Evolutionary conservation across 2,888 invertebrate genomes (phyloP), one percentile per base, ranked within the genome.

Genomic region (Tipula unca): DNA sequence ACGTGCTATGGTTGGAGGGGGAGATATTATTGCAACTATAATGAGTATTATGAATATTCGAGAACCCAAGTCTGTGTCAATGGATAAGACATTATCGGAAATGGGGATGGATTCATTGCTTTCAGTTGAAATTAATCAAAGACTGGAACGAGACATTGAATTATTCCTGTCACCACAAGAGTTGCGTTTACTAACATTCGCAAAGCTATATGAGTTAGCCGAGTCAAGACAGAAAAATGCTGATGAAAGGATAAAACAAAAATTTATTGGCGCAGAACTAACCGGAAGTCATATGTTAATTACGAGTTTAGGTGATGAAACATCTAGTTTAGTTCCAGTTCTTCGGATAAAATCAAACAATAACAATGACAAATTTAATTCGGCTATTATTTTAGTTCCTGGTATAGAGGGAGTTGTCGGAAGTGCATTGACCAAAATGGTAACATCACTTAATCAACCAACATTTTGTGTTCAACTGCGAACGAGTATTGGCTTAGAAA

Each of bases 31-130:
- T 0, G 95, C 95, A 87, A 93, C 95, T 29, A 94, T 96, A 1
- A 92, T 94, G 86, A 93, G 93, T 88, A 93, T 94, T 84, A 93
- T 94, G 92, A 93, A 93, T 87, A 92, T 95, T 87, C 92, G 93
- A 88, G 95, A 95, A 88, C 90, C 93, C 89, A 96, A 94, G 90
- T 93, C 93, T 0, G 93, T 94, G 0, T 95, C 95, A 83, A 92
- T 93, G 86, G 94, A 94, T 88, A 93, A 94, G 0, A 94, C 95
- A 0, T 91, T 99, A 1, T 96, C 97, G 0, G 98, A 99, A 89
- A 92, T 99, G 87, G 99, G 99, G 42, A 96, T 99, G 94, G 98
- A 99, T 91, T 98, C 98, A 0, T 94, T 99, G 92, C 98, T 98
- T 97, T 97, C 97, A 0, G 97, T 98, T 0, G 98, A 99, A 91